A percentile compares a stretch with the other conserved stretches of the same genome.
These are phyloP conservation scores for Cyphomyrus plagiostoma DNA, from an alignment of 2,113 vertebrate genomes.

Conservation along the genomic window DNA sequence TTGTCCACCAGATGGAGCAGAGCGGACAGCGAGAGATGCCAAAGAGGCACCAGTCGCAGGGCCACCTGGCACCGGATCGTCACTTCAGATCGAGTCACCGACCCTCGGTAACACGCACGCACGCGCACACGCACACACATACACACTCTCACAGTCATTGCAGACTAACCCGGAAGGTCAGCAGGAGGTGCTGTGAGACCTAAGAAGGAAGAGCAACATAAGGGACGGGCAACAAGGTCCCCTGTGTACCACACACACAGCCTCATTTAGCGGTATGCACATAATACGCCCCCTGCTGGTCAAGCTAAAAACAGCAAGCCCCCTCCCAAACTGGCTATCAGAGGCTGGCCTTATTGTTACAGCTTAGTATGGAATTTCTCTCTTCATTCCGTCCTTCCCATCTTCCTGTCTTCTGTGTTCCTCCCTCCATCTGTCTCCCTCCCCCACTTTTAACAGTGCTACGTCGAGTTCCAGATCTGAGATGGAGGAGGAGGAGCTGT, in stretches of 20 bases:
- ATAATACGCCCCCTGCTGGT: neutral
- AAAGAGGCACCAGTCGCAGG: neutral
- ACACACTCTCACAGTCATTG: conserved; percentile 15
- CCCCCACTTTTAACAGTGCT: conserved; percentile 54
- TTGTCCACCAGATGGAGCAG: neutral
- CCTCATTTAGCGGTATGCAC: neutral
- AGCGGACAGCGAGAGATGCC: neutral
- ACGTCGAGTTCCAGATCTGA: conserved; percentile 12
- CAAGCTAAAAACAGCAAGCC: neutral
- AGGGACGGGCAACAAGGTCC: neutral
- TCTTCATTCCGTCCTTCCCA: conserved; percentile 30
- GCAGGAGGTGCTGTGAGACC: neutral
- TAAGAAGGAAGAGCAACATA: conserved; percentile 28
- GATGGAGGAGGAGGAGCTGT: conserved; percentile 20
- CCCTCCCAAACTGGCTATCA: neutral
- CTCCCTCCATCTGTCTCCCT: conserved; percentile 18
- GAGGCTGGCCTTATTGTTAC: neutral
- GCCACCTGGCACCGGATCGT: neutral
- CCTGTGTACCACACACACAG: neutral
- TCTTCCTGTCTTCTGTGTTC: conserved; percentile 35
- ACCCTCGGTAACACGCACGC: neutral
- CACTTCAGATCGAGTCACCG: neutral
- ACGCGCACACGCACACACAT: neutral
- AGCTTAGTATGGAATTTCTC: conserved; percentile 1
- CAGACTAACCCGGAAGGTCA: neutral